Percentiles rank a stretch among this genome's conserved stretches.
These are phyloP conservation scores for Sorex araneus DNA, from an alignment of 2,113 vertebrate species.

Conservation along the genomic window DNA sequence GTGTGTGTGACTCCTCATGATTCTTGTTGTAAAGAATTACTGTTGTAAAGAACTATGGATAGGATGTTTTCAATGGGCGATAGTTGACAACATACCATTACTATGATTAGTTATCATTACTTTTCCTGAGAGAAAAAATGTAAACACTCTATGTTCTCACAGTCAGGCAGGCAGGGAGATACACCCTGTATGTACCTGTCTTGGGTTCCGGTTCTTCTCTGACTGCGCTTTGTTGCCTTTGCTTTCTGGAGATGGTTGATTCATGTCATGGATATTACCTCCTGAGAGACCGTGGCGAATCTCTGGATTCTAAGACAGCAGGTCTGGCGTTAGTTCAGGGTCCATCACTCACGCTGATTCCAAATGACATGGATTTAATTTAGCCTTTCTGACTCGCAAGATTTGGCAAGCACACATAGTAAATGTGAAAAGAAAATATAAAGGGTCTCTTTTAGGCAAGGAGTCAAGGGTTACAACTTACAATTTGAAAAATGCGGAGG, in stretches of 20 bases:
- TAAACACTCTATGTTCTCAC: neutral
- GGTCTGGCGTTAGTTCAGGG: too few species aligned
- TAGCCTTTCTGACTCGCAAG: neutral
- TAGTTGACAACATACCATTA: neutral
- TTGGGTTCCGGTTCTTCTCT: neutral
- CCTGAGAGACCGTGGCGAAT: neutral
- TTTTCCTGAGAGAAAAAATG: neutral
- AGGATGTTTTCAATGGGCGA: neutral
- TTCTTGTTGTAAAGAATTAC: neutral
- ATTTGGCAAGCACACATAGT: neutral
- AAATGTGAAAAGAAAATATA: constrained; percentile 3
- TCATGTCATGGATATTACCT: neutral
- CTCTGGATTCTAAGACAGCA: neutral
- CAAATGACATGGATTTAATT: neutral
- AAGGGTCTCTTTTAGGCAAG: neutral
- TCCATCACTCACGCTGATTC: neutral
- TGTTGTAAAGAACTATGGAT: neutral
- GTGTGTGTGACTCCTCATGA: neutral
- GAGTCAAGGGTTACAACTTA: neutral
- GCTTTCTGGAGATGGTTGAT: neutral
- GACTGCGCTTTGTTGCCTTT: neutral
- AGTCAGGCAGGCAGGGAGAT: neutral
- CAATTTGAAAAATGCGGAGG: neutral
- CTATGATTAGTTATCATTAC: too few species aligned
- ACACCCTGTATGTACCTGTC: too few species aligned